Conservation (phyloP, 2,888 invertebrate species). For the Catocala sponsa region DNA sequence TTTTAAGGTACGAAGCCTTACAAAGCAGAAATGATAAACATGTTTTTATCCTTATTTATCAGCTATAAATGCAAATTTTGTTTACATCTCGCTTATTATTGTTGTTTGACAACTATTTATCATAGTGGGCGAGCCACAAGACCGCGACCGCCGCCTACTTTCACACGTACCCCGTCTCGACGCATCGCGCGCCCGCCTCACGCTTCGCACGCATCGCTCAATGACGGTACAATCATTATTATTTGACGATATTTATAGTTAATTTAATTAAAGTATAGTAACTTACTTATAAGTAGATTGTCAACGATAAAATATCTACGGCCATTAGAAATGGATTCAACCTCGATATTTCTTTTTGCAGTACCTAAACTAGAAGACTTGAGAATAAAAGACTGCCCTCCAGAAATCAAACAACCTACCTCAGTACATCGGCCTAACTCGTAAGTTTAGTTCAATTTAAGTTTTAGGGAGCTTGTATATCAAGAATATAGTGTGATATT, state of each 20-base stretch:
- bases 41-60: too few relatives aligned
- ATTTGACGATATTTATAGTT: slow-evolving; percentile 3
- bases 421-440: slow-evolving; percentile 84
- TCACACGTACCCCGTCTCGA: slow-evolving; percentile 93
- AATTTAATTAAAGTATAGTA: too few relatives aligned
- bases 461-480: neutral
- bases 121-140: slow-evolving; percentile 89
- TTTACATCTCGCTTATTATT: slow-evolving; percentile 4
- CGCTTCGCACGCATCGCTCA: slow-evolving; percentile 74
- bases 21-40: too few relatives aligned
- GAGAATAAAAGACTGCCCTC: slow-evolving; percentile 86
- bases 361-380: slow-evolving; percentile 86
- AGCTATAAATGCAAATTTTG: too few relatives aligned
- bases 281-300: too few relatives aligned
- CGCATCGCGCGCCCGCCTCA: slow-evolving; percentile 90
- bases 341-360: slow-evolving; percentile 55
- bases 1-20: too few relatives aligned
- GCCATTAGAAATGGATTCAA: neutral
- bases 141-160: slow-evolving; percentile 90
- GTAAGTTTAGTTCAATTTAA: slow-evolving; percentile 67
- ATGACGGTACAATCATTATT: slow-evolving; percentile 69
- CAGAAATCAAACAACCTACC: slow-evolving; percentile 85
- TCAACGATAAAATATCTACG: too few relatives aligned
- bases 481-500: neutral
- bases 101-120: neutral